Base-by-base conservation (phyloP, 2,113 vertebrate species). In the Macquaria ambigua region DNA sequence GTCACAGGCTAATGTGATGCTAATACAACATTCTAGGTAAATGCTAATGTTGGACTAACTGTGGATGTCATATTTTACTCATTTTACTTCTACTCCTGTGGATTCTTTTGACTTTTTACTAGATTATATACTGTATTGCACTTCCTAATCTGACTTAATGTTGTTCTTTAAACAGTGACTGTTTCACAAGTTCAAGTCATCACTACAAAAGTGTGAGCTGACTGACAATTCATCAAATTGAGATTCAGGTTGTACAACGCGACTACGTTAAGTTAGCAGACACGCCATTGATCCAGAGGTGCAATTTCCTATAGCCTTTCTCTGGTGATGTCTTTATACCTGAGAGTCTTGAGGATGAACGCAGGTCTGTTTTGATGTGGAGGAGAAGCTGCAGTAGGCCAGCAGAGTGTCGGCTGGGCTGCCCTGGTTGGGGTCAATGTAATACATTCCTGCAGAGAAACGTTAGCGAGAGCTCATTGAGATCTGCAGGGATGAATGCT, bases 381-480 rank as follows among this genome's bases (percentile, higher is more conserved):
- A 94, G 0, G 97, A 96, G 91, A 98, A 97, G 93, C 96, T 97
- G 93, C 97, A 98, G 94, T 96, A 96, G 23, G 94, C 97, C 86
- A 96, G 81, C 81, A 98, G 90, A 0, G 97, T 94, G 0, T 98
- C 97, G 18, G 69, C 90, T 0, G 96, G 82, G 75, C 97, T 97
- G 84, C 97, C 97, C 87, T 97, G 97, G 93, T 98, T 98, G 68
- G 97, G 97, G 87, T 98, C 97, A 2, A 98, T 97, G 93, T 98
- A 97, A 90, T 97, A 98, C 79, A 96, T 95, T 41, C 97, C 97
- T 98, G 89, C 3, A 76, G 73, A 82, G 59, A 89, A 59, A 89
- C 58, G 41, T 59, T n/a, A 87, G 77, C 0, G 4, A 56, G 39
- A 76, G 72, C 5, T 79, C 25, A 82, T 5, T 82, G 56, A 80